Percentiles rank a stretch among this genome's conserved stretches.
Evolutionary conservation across 37 sponge, comb jelly and placozoan genomes (phyloP).

Genomic region (Dysidea cf. avara): DNA sequence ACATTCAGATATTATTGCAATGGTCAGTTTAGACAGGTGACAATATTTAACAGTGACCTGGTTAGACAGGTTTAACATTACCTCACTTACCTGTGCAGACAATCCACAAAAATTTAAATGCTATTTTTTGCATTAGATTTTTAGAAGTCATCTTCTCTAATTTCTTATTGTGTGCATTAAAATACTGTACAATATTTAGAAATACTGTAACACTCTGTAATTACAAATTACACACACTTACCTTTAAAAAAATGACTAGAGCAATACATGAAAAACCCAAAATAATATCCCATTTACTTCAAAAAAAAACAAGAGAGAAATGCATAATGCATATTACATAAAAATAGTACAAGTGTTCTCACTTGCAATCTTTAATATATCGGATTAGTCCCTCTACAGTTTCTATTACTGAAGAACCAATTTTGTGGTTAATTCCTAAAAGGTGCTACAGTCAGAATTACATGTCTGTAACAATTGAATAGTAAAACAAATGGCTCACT

Average conservation of each 20-base stretch:
- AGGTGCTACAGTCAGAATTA: not conserved
- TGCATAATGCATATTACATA: not conserved
- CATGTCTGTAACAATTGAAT: not conserved
- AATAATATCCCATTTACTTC: slow-evolving; percentile 60
- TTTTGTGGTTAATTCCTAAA: not conserved
- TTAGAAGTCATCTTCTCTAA: slow-evolving; percentile 1
- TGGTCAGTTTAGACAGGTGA: not conserved
- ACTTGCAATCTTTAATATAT: too few species aligned
- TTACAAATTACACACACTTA: slow-evolving; percentile 17
- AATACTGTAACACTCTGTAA: not conserved
- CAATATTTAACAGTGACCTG: not conserved
- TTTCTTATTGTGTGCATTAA: slow-evolving; percentile 49
- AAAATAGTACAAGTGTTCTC: slow-evolving; percentile 1
- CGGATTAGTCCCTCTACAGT: not conserved
- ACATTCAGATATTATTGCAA: not conserved
- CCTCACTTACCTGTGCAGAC: slow-evolving; percentile 61
- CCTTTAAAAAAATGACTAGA: slow-evolving; percentile 64
- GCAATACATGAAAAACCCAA: slow-evolving; percentile 66
- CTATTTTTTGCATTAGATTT: slow-evolving; percentile 16
- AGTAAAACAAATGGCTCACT: slow-evolving; percentile 20
- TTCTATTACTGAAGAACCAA: not conserved
- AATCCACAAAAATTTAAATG: slow-evolving; percentile 72
- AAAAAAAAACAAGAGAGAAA: not conserved
- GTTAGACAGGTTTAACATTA: not conserved
- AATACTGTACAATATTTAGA: too few species aligned